These are phyloP conservation scores for Trichopoda pennipes DNA, from an alignment of 2,888 invertebrate genomes.

Conservation along the genomic window DNA sequence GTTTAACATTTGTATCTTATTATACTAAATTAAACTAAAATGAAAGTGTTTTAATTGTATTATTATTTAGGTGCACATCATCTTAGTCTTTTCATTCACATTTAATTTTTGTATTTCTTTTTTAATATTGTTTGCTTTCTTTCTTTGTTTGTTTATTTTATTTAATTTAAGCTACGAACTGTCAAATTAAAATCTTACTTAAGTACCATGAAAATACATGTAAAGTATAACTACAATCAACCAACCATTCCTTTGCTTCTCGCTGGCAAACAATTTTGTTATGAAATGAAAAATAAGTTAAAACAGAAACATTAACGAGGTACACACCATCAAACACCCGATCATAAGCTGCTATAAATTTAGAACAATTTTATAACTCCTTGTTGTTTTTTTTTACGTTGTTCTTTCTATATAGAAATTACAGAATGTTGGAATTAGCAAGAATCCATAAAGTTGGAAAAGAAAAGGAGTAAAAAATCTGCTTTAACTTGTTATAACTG, in stretches of 20 bases:
- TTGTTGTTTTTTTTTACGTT: neutral
- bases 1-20: neutral
- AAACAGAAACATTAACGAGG: neutral
- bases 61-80: constrained; percentile 32
- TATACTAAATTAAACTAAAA: neutral
- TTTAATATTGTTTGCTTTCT: too few species aligned
- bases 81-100: neutral
- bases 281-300: constrained; percentile 8
- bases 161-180: constrained; percentile 42
- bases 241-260: neutral
- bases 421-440: neutral
- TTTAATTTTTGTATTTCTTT: constrained; percentile 9
- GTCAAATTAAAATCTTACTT: constrained; percentile 65
- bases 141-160: too few species aligned
- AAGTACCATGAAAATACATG: constrained; percentile 60
- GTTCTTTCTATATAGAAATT: neutral
- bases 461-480: constrained; percentile 33
- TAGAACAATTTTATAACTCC: constrained; percentile 31
- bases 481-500: constrained; percentile 50
- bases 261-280: neutral
- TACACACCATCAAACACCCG: too few species aligned
- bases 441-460: constrained; percentile 29
- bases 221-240: constrained; percentile 26
- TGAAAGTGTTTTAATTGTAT: constrained; percentile 55
- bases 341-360: constrained; percentile 13